Evolutionary conservation across 1,140 invertebrate species (phyloP).

Genomic region (Drosophila bocqueti): DNA sequence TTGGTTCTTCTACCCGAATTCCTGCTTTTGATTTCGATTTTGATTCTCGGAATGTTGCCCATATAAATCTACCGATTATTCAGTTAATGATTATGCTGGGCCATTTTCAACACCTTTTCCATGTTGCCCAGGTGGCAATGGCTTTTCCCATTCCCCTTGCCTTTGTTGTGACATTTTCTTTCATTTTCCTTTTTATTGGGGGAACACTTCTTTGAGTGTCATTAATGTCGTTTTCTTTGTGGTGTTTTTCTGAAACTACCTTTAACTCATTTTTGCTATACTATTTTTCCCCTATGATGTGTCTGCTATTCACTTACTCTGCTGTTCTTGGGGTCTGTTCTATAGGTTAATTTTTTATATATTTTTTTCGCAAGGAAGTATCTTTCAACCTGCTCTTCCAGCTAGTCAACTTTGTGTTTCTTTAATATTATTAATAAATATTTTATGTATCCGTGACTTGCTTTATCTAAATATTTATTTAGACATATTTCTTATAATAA

Average conservation of each 20-base stretch:
- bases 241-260: slow-evolving; percentile 22
- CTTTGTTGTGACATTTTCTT: slow-evolving; percentile 5
- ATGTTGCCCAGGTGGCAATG: slow-evolving; percentile 8
- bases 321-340: neutral
- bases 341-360: neutral
- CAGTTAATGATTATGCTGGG: slow-evolving; percentile 14
- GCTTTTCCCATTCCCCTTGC: slow-evolving; percentile 1
- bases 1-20: neutral
- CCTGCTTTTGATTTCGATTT: neutral
- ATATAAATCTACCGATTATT: neutral
- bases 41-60: slow-evolving; percentile 5
- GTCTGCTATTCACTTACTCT: neutral
- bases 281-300: slow-evolving; percentile 2
- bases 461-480: too few species aligned
- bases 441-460: neutral
- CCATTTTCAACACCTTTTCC: slow-evolving; percentile 39
- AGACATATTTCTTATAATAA: too few species aligned
- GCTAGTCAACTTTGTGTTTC: neutral
- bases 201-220: slow-evolving; percentile 6
- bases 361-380: neutral
- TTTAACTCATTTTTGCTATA: slow-evolving; percentile 12
- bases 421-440: neutral
- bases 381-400: too few species aligned
- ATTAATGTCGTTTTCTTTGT: slow-evolving; percentile 31
- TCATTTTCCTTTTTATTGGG: neutral